A percentile compares a stretch with the other conserved stretches of the same genome.
Evolutionary conservation across 2,888 invertebrate genomes (phyloP).

Genomic region (Parascotia fuliginaria): DNA sequence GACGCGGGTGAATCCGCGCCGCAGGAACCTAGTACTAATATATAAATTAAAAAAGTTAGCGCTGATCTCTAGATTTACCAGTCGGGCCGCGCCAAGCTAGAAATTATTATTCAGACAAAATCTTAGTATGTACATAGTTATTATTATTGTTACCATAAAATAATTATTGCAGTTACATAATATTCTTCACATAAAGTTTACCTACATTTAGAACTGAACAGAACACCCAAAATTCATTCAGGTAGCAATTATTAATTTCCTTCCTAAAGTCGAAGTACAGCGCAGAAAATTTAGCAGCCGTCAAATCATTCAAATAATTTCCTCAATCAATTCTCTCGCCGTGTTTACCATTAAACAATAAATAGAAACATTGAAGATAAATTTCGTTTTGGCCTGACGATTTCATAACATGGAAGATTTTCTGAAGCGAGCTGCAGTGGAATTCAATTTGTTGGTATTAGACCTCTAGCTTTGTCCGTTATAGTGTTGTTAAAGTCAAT

Average conservation of each 20-base stretch:
- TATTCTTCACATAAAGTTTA: too few relatives aligned
- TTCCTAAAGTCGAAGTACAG: not conserved
- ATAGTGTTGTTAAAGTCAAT: slow-evolving; percentile 26
- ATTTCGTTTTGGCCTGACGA: slow-evolving; percentile 27
- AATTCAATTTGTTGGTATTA: slow-evolving; percentile 68
- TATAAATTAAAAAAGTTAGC: too few relatives aligned
- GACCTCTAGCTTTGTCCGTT: slow-evolving; percentile 34
- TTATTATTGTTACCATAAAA: too few relatives aligned
- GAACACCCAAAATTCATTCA: not conserved
- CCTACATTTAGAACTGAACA: too few relatives aligned
- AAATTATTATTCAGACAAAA: too few relatives aligned
- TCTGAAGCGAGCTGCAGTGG: slow-evolving; percentile 54
- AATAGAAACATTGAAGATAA: slow-evolving; percentile 12
- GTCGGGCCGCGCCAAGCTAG: too few relatives aligned
- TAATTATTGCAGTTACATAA: too few relatives aligned
- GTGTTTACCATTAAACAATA: slow-evolving; percentile 10
- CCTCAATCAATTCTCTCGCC: slow-evolving; percentile 22
- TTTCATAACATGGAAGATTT: slow-evolving; percentile 55
- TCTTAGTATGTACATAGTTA: too few relatives aligned
- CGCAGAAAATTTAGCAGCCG: not conserved
- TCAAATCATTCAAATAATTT: slow-evolving; percentile 3
- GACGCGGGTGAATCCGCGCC: too few relatives aligned
- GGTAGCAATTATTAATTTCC: not conserved
- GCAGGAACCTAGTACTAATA: too few relatives aligned
- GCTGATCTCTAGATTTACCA: too few relatives aligned